Base-by-base conservation (phyloP, 1,140 invertebrate genomes). In the Penaeus vannamei region DNA sequence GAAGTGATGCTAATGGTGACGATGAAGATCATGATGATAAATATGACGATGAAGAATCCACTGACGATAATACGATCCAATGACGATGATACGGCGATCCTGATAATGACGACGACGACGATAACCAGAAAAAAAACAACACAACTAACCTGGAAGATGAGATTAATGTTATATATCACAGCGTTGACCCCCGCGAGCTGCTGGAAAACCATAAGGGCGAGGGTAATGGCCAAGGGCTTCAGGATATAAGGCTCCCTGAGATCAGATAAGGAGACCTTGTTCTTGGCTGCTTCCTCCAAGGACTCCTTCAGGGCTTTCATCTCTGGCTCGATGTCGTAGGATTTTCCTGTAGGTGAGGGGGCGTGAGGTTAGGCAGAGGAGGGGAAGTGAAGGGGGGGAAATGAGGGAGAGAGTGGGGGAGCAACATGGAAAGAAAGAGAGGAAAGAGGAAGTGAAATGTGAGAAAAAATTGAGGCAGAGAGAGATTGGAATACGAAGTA, bases 311-410 rank as follows among this genome's bases (percentile, higher is more conserved):
- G 95, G 76, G 96, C 96, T 19, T 95, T 93, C 88, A 97, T 94
- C 93, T 98, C 97, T 29, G 95, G 95, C 59, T 95, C 94, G n/a
- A 98, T 95, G 92, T 98, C 95, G 0, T 95, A 93, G 26, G 94
- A 93, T 2, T 91, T 89, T 81, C 97, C 87, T 2, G 96, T 95
- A 90, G 29, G 59, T 4, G 81, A 26, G 29, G 81, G 12, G 8
- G 7, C 8, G 17, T 62, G 14, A 14, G 53, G 53, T 12, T 53
- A 17, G 53, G 53, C 17, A 12, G 8, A 53, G 10, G 53, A 2
- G 53, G 8, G 53, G 53, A 17, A 53, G 53, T 1, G 53, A 53
- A 17, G 12, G 5, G 14, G 53, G 8, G 8, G 14, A 17, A 17
- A 14, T 12, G 8, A 1, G 12, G 14, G 53, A 17, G 53, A 10